phyloP scores from a whole-genome alignment of 2,113 vertebrate species.

The Entelurus aequoreus region DNA sequence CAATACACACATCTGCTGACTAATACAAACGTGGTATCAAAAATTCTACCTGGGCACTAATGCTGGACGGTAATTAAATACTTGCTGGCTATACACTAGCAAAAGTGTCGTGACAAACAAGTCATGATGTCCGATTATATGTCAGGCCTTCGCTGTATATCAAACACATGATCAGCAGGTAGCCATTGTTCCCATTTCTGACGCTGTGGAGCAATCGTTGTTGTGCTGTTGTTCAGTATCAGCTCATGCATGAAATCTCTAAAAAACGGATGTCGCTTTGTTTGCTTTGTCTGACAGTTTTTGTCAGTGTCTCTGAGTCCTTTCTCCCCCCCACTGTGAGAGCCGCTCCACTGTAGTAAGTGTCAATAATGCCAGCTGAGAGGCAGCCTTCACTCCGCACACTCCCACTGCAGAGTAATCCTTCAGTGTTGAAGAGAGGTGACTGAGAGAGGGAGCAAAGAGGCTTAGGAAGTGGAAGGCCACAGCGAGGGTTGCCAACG shows the following conservation, averaged over 20 bases:
- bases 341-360: slow-evolving; percentile 53
- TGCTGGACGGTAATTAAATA: too few species aligned
- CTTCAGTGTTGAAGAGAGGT: slow-evolving; percentile 29
- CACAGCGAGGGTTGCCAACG: not conserved
- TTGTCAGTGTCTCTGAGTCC: slow-evolving; percentile 46
- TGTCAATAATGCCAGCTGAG: slow-evolving; percentile 65
- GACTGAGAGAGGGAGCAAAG: slow-evolving; percentile 11
- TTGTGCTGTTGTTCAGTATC: slow-evolving; percentile 22
- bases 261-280: slow-evolving; percentile 29
- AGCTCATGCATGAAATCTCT: slow-evolving; percentile 30
- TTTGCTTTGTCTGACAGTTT: slow-evolving; percentile 61
- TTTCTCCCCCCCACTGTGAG: slow-evolving; percentile 37
- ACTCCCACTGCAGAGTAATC: slow-evolving; percentile 48
- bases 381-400: slow-evolving; percentile 59
- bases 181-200: slow-evolving; percentile 22
- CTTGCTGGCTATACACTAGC: too few species aligned
- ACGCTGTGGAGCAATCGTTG: slow-evolving; percentile 4
- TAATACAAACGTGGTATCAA: too few species aligned
- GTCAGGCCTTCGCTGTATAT: not conserved
- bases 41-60: too few species aligned
- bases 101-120: too few species aligned
- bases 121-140: too few species aligned
- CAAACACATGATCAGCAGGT: slow-evolving; percentile 15
- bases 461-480: slow-evolving; percentile 28
- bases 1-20: too few species aligned